phyloP scores from a whole-genome alignment of 2,797 vertebrate genomes.

The Mormyrops boulengeri region DNA sequence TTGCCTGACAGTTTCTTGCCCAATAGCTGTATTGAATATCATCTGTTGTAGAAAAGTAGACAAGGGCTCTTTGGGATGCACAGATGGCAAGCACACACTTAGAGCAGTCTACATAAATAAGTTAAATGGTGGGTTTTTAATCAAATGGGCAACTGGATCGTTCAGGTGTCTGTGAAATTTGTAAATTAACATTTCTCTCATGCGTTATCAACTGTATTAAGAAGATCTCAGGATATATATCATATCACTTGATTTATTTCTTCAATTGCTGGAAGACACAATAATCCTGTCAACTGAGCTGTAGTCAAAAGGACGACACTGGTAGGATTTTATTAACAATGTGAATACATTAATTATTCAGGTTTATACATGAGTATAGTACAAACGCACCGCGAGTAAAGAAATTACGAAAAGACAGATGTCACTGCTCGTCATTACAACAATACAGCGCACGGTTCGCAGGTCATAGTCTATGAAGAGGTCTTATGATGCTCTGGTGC shows the following conservation, averaged over 20 bases:
- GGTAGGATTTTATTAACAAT: background rate
- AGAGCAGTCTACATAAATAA: constrained; percentile 63
- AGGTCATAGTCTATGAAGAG: background rate
- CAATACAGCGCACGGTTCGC: background rate
- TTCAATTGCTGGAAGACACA: background rate
- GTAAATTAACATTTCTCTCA: background rate
- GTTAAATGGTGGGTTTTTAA: background rate
- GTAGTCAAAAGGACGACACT: background rate
- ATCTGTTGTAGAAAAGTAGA: constrained; percentile 62
- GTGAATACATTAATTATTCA: background rate
- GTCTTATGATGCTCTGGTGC: background rate
- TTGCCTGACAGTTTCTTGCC: constrained; percentile 32
- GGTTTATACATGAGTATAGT: background rate
- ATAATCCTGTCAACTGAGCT: background rate
- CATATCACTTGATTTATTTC: background rate
- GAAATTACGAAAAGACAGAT: background rate
- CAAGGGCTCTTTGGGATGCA: constrained; percentile 43
- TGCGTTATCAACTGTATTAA: background rate
- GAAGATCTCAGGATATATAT: background rate
- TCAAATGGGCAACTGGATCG: background rate
- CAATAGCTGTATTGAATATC: constrained; percentile 67
- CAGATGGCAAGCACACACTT: constrained; percentile 57
- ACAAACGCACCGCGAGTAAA: background rate
- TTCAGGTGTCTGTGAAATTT: background rate
- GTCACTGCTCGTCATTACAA: background rate